Base-by-base conservation (phyloP, 1,140 invertebrate genomes). In the Lineus longissimus region DNA sequence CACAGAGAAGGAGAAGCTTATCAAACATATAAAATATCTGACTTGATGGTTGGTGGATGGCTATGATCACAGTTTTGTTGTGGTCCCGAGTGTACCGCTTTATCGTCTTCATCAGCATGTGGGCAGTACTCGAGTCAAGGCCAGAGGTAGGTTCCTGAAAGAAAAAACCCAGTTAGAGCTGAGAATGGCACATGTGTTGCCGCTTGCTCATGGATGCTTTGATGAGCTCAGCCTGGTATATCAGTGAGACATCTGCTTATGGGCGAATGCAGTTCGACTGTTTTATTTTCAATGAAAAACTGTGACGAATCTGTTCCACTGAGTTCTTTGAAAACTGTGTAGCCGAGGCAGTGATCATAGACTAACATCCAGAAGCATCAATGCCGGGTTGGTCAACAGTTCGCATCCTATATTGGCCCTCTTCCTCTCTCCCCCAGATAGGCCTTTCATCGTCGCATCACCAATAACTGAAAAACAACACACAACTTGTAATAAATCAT, bases 1-100 rank as follows among this genome's bases (percentile, higher is more conserved):
- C 86, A 71, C 88, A 89, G 15, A 93, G 80, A 25, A 93, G 79
- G n/a, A 93, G 79, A 54, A 93, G 80, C 76, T 89, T 89, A 80
- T 90, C 90, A 75, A 93, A 92, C 85, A 91, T 89, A 80, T 91
- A 89, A 78, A 93, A 94, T 79, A 93, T 92, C 79, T 92, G 89
- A 54, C 91, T 93, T 36, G 91, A 92, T 0, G 91, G 91, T 76
- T 94, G 91, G 79, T 94, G 91, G 13, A 93, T 88, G 25, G 91
- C 91, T 23, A 91, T 86, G 36, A 93, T 87, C 31, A 93, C 86
- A 1, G 89, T 91, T 79, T 92, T 93, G 56, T 89, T 87, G 76
- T 90, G 89, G 64, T 89, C 86, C 61, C 65, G 47, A 0, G 90
- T 90, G 70, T 90, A 91, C 31, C 86, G 84, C 78, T 91, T 91